A percentile compares a stretch with the other conserved stretches of the same genome.
Conservation (phyloP, 1,140 invertebrate species). For the Arion vulgaris region DNA sequence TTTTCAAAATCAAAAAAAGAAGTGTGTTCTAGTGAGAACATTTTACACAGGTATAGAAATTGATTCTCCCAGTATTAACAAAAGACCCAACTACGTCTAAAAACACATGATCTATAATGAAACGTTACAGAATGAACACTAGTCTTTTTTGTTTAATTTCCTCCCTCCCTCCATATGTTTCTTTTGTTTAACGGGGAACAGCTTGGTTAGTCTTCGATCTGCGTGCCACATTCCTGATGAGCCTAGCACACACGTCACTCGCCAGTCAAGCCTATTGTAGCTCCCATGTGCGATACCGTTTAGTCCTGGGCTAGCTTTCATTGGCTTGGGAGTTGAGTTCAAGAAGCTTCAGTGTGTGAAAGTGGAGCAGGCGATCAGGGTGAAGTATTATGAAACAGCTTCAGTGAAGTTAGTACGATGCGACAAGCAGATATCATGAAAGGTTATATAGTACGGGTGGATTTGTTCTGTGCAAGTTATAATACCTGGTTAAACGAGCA, state of each 20-base stretch:
- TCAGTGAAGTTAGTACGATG: neutral
- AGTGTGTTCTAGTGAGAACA: no score
- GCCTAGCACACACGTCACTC: slow-evolving; percentile 13
- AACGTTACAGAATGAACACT: no score
- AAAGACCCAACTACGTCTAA: no score
- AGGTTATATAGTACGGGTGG: neutral
- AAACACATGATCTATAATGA: no score
- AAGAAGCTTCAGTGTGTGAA: neutral
- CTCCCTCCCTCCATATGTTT: neutral
- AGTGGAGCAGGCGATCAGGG: neutral
- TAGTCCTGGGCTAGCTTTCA: neutral
- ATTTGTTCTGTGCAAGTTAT: no score
- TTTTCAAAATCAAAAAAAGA: no score
- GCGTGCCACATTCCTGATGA: neutral
- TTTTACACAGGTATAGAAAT: no score
- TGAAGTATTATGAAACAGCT: neutral
- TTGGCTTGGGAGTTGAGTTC: neutral
- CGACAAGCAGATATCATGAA: neutral
- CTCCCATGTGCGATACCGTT: neutral
- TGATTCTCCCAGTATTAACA: no score
- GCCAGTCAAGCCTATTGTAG: neutral
- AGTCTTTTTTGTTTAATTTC: no score
- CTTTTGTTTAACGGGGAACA: neutral
- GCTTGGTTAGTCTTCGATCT: neutral
- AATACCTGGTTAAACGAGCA: no score